phyloP scores from a whole-genome alignment of 2,888 invertebrate species.

The Plagiodera versicolora region DNA sequence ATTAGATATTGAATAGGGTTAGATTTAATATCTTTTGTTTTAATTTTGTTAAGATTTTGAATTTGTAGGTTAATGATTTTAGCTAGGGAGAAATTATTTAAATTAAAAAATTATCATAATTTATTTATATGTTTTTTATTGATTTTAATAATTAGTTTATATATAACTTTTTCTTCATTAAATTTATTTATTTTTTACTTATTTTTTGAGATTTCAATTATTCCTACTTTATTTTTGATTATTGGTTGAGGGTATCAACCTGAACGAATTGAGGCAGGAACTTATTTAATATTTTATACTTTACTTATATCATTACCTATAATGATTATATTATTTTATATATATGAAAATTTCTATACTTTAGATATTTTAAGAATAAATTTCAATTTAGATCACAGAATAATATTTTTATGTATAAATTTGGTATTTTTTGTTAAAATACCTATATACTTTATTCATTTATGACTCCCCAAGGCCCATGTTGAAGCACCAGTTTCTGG shows the following conservation, averaged over 20 bases:
- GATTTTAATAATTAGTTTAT: conserved; percentile 60
- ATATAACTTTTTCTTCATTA: conserved; percentile 60
- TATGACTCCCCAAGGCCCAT: conserved; percentile 72
- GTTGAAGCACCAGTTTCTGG: conserved; percentile 74
- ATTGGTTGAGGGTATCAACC: conserved; percentile 69
- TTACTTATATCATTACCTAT: conserved; percentile 68
- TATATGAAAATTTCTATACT: conserved; percentile 54
- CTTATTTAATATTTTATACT: conserved; percentile 73
- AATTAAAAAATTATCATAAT: conserved; percentile 53
- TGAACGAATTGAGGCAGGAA: conserved; percentile 67
- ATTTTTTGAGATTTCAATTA: conserved; percentile 69
- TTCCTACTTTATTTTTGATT: conserved; percentile 70
- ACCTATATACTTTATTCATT: conserved; percentile 70
- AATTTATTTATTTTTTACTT: conserved; percentile 70
- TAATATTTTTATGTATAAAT: conserved; percentile 60
- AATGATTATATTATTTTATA: conserved; percentile 61
- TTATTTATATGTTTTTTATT: conserved; percentile 61
- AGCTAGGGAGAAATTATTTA: conserved; percentile 58
- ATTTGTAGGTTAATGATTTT: conserved; percentile 64
- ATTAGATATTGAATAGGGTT: conserved; percentile 55
- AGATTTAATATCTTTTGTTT: conserved; percentile 60
- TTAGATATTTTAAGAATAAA: conserved; percentile 62
- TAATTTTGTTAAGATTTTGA: conserved; percentile 63
- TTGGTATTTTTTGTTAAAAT: conserved; percentile 72
- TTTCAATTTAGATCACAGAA: conserved; percentile 53